Evolutionary conservation across 2,113 vertebrate species (phyloP).

Genomic region (Centrocercus urophasianus): DNA sequence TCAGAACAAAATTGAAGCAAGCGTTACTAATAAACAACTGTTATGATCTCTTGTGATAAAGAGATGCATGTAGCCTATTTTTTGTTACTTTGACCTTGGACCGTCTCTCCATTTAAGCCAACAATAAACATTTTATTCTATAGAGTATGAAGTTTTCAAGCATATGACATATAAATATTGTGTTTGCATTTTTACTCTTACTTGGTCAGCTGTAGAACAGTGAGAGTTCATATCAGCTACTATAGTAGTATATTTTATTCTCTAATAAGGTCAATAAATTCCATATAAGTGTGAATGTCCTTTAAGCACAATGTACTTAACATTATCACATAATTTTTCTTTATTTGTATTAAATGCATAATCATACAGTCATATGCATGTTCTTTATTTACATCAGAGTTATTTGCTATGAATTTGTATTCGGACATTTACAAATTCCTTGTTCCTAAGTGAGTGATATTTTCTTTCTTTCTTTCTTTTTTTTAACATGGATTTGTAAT

Average conservation of each 20-base stretch:
- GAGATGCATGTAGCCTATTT: neutral
- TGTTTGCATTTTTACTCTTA: neutral
- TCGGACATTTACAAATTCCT: neutral
- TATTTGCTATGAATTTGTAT: neutral
- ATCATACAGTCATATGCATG: neutral
- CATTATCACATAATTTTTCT: neutral
- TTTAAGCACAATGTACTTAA: neutral
- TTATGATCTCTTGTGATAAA: neutral
- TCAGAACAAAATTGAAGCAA: neutral
- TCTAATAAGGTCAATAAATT: neutral
- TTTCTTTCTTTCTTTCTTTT: neutral
- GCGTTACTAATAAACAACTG: neutral
- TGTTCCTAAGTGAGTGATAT: neutral
- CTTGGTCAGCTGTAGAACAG: neutral
- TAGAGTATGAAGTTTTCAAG: neutral
- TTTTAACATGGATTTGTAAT: neutral
- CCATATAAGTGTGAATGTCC: neutral
- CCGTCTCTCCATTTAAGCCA: neutral
- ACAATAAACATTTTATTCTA: neutral
- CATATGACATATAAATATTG: neutral
- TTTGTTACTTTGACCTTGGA: slow-evolving; percentile 5
- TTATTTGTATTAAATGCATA: neutral
- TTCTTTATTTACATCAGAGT: neutral
- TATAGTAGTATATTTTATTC: neutral
- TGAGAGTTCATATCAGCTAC: neutral